These are phyloP conservation scores for Periophthalmus modestus DNA, from an alignment of 2,113 vertebrate species.

Conservation along the genomic window DNA sequence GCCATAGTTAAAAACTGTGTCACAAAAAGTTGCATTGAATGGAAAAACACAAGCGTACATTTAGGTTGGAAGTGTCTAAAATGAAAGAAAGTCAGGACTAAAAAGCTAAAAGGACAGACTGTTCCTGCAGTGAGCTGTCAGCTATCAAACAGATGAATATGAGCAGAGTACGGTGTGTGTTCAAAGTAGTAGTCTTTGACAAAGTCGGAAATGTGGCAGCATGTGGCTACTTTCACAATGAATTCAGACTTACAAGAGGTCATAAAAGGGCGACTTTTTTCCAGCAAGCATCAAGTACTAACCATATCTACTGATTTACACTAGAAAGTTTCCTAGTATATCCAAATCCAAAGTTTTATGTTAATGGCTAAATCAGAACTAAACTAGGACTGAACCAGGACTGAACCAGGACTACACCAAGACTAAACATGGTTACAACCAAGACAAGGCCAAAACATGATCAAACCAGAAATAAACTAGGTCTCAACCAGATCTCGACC, in stretches of 20 bases:
- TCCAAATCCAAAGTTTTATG: neutral
- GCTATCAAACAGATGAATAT: neutral
- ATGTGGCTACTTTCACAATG: constrained; percentile 7
- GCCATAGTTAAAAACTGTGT: neutral
- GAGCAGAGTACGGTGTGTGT: constrained; percentile 22
- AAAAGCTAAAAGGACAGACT: constrained; percentile 2
- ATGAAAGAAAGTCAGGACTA: constrained; percentile 2
- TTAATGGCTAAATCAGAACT: neutral
- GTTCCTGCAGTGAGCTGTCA: constrained; percentile 15
- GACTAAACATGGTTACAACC: too few relatives aligned
- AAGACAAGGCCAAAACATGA: too few relatives aligned
- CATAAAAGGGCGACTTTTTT: neutral
- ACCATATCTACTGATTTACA: neutral
- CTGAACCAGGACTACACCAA: too few relatives aligned
- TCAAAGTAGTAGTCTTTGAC: constrained; percentile 1
- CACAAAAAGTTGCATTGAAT: neutral
- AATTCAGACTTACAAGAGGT: neutral
- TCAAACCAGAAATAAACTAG: too few relatives aligned
- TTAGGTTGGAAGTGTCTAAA: neutral
- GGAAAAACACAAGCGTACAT: neutral
- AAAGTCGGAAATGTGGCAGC: neutral
- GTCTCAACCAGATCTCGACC: too few relatives aligned
- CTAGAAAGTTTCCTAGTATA: neutral
- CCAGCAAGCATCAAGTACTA: neutral
- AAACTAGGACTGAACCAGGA: too few relatives aligned